Base-by-base conservation (phyloP, 1,140 invertebrate genomes). In the Wiebesia pumilae region DNA sequence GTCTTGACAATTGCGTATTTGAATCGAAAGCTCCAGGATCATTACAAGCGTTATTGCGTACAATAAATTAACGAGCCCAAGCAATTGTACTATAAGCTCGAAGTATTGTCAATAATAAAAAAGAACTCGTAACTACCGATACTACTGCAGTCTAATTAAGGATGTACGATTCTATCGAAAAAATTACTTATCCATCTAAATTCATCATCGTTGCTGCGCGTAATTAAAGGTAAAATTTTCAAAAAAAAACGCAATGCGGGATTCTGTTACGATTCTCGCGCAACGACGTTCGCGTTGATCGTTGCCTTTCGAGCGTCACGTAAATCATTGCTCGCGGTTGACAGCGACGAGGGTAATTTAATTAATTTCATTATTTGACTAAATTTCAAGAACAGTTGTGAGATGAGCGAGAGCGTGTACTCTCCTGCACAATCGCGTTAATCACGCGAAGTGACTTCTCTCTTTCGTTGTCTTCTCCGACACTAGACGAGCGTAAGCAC, bases 331-430 rank as follows among this genome's bases (percentile, higher is more conserved):
- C 2, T 78, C 67, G 83, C 73, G 83, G 73, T 84, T n/a, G 73
- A 47, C 35, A 58, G 35, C 27, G 24, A 65, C 14, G 51, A 84
- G 83, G 58, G 73, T 78, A 78, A 84, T 78, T 78, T 78, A 84
- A 84, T 84, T 78, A 78, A 84, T 78, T 78, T 78, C 78, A 84
- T 84, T 84, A 84, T 75, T 43, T 7, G 54, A 47, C 78, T 62
- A n/a, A 43, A 33, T 83, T 83, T 77, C 71, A 12, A 51, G 27
- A 1, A 33, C 1, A 33, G 21, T 47, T 33, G 7, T 3, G 21
- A 84, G 71, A 75, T 40, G 62, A 69, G 58, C 33, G 38, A 80
- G 47, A 80, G 62, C 9, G 47, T 10, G 35, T 21, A 24, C 2
- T 80, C n/a, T n/a, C n/a, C n/a, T 62, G 78, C 78, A 27, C 78